These are phyloP conservation scores for Micrasema longulum DNA, from an alignment of 1,140 invertebrate species.

Conservation along the genomic window DNA sequence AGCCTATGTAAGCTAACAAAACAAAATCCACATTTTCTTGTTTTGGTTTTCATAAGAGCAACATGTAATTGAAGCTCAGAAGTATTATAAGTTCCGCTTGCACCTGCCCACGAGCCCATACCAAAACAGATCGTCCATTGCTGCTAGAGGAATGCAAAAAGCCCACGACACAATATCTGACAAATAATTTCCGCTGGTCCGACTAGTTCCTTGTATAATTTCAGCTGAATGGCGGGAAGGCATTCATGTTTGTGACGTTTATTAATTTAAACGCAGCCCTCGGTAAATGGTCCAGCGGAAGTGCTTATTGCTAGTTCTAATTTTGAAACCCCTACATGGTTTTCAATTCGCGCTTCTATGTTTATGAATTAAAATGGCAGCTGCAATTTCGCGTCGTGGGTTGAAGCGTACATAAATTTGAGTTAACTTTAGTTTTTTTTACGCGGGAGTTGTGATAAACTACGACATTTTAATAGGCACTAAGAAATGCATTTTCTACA, in stretches of 20 bases:
- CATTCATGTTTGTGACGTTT: conserved; percentile 23
- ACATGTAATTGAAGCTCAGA: neutral
- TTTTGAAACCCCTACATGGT: conserved; percentile 11
- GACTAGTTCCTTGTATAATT: conserved; percentile 28
- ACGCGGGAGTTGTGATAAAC: no score
- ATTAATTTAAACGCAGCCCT: conserved; percentile 31
- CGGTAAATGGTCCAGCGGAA: conserved; percentile 38
- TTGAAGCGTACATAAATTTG: neutral
- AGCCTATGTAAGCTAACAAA: neutral
- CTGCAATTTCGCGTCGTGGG: neutral
- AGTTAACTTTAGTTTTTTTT: no score
- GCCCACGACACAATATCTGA: conserved; percentile 25
- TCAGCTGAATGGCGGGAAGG: conserved; percentile 20
- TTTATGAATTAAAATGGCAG: conserved; percentile 18
- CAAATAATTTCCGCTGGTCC: conserved; percentile 39
- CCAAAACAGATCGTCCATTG: neutral
- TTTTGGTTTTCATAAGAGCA: neutral
- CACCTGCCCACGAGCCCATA: neutral
- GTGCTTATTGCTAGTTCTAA: conserved; percentile 29
- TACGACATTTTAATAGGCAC: no score
- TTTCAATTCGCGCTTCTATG: conserved; percentile 28
- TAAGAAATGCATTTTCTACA: no score
- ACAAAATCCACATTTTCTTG: neutral
- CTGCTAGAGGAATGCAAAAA: conserved; percentile 25
- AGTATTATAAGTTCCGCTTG: no score